Conservation (phyloP, 2,797 vertebrate genomes). For the Catharus ustulatus region DNA sequence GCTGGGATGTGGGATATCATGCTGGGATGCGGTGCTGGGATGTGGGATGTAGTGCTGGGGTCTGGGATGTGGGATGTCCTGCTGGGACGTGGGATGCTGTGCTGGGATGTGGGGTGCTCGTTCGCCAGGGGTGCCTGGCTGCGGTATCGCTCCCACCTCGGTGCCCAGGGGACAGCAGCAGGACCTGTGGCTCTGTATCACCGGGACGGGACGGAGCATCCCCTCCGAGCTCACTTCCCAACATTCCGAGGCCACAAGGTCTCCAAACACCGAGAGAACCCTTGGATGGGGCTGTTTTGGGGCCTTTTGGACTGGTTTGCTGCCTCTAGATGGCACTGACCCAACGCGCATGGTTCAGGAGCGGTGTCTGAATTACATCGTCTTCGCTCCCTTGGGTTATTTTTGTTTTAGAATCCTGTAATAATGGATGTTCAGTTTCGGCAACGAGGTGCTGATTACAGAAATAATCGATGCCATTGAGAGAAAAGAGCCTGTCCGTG, state of each 20-base stretch:
- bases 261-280: not conserved
- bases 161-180: accelerated
- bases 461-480: conserved; percentile 48
- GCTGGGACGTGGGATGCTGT: too few relatives aligned
- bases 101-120: not conserved
- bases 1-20: not conserved
- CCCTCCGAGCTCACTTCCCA: not conserved
- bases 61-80: not conserved
- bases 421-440: conserved; percentile 62
- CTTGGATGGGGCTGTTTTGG: accelerated
- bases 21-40: too few relatives aligned
- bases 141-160: accelerated
- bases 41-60: not conserved
- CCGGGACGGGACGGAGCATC: accelerated
- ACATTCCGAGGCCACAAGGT: accelerated
- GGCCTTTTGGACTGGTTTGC: not conserved
- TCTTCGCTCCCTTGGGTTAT: conserved; percentile 18
- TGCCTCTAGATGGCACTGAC: conserved; percentile 72
- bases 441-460: conserved; percentile 43
- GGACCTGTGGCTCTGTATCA: not conserved
- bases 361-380: not conserved
- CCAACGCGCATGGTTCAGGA: not conserved
- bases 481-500: not conserved
- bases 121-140: not conserved
- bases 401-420: conserved; percentile 57